phyloP scores from a whole-genome alignment of 2,113 vertebrate species.

The Hemiscyllium ocellatum region DNA sequence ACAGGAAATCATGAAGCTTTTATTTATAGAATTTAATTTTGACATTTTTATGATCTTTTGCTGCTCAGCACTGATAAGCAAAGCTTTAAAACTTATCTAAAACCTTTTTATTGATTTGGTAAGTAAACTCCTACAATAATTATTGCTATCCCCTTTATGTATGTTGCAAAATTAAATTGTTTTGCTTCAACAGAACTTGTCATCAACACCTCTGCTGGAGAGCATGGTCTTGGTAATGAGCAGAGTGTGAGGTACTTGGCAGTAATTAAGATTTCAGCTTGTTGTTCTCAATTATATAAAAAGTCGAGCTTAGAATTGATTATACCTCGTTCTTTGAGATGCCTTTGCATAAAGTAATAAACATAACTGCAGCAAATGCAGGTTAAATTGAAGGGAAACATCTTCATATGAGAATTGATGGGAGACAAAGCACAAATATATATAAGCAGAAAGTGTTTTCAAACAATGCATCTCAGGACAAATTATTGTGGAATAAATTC shows the following conservation, averaged over 20 bases:
- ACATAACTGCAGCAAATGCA: slow-evolving; percentile 9
- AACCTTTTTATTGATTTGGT: not conserved
- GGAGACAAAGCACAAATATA: not conserved
- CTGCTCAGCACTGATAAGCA: not conserved
- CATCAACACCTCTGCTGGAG: slow-evolving; percentile 38
- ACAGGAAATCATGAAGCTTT: not conserved
- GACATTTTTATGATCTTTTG: not conserved
- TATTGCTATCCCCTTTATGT: not conserved
- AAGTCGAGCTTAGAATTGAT: not conserved
- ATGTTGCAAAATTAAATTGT: not conserved
- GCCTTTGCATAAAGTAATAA: not conserved
- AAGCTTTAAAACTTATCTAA: not conserved
- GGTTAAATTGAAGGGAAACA: slow-evolving; percentile 7
- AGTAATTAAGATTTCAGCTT: slow-evolving; percentile 37
- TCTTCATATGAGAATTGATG: not conserved
- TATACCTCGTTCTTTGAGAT: slow-evolving; percentile 8
- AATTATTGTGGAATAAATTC: not conserved
- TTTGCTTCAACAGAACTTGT: slow-evolving; percentile 33
- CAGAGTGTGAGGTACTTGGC: slow-evolving; percentile 8
- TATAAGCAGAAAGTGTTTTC: not conserved
- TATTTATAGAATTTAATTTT: not conserved
- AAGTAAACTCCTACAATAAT: not conserved
- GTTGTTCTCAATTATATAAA: not conserved
- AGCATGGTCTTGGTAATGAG: not conserved
- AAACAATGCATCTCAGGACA: not conserved